A percentile compares a stretch with the other conserved stretches of the same genome.
Conservation (phyloP, 1,140 invertebrate genomes). For the Drosophila repleta region DNA sequence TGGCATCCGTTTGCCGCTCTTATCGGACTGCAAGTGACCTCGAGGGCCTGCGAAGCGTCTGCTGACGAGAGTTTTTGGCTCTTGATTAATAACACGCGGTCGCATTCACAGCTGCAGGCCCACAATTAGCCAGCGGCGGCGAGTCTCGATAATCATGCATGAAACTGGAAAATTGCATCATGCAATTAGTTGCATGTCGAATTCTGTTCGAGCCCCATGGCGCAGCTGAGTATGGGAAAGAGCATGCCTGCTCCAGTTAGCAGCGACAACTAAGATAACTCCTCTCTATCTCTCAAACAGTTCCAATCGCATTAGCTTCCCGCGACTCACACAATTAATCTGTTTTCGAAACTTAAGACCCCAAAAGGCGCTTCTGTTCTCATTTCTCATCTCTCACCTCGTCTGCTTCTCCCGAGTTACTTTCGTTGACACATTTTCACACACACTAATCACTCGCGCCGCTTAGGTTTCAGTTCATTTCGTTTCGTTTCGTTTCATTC, state of each 20-base stretch:
- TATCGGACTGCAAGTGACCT: slow-evolving; percentile 39
- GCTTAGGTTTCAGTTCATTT: slow-evolving; percentile 11
- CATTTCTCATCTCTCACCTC: slow-evolving; percentile 17
- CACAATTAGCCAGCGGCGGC: slow-evolving; percentile 9
- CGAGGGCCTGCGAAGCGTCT: slow-evolving; percentile 9
- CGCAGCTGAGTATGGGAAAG: slow-evolving; percentile 14
- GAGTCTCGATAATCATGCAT: slow-evolving; percentile 18
- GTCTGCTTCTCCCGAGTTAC: slow-evolving; percentile 33
- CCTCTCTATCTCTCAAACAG: slow-evolving; percentile 20
- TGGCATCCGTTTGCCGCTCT: slow-evolving; percentile 29
- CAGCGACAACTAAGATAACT: not conserved
- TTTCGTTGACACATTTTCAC: slow-evolving; percentile 74
- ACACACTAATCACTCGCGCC: slow-evolving; percentile 55
- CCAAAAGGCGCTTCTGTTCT: slow-evolving; percentile 20
- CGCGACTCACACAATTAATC: slow-evolving; percentile 16
- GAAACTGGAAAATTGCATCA: slow-evolving; percentile 42
- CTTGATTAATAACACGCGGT: slow-evolving; percentile 45
- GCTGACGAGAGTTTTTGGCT: slow-evolving; percentile 1
- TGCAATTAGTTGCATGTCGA: slow-evolving; percentile 49
- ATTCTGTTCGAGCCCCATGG: slow-evolving; percentile 34
- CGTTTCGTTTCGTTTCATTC: slow-evolving; percentile 32
- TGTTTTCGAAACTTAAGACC: slow-evolving; percentile 48
- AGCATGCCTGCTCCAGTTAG: slow-evolving; percentile 6
- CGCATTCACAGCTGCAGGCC: slow-evolving; percentile 30
- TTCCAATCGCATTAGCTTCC: slow-evolving; percentile 38